Base-by-base conservation (phyloP, 2,113 vertebrate genomes). In the Festucalex cinctus region DNA sequence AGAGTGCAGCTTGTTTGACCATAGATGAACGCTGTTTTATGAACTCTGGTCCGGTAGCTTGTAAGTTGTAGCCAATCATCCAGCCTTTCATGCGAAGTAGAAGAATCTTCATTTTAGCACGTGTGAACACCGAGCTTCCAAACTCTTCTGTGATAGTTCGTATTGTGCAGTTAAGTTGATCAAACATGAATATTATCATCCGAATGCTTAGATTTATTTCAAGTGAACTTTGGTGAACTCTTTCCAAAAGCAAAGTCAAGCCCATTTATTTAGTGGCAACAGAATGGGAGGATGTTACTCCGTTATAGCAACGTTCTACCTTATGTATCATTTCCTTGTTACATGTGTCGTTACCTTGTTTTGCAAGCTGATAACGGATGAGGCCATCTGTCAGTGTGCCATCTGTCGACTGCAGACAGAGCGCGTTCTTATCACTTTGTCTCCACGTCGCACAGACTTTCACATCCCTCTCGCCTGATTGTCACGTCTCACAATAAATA, bases 231-330 rank as follows among this genome's bases (percentile, higher is more conserved):
- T 49, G 19, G 17, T 20, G 46, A 5, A 7, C 17, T 49, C 28
- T 32, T 32, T 32, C 2, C 28, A 32, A 32, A 32, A 32, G 37
- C 37, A 48, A 19, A 48, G 9, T 67, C 69, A 36, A 37, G 76
- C 74, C 75, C 82, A 88, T 82, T 68, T 81, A 68, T 69, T 51
- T 53, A 73, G 74, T 65, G 35, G 36, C 28, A 32, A 32, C 28
- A 32, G 8, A n/a, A n/a, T n/a, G n/a, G n/a, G n/a, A 1, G n/a
- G 3, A 22, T 22, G 49, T 20, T 53, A 13, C 10, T 12, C 24
- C n/a, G n/a, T 16, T 56, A 13, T 28, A 5, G 12, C n/a, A 12
- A 10, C 2, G 24, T 78, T 60, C 69, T 13, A 71, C 48, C 56
- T 80, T n/a, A 6, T 12, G 3, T 8, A 6, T 75, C 28, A 74